A percentile compares a stretch with the other conserved stretches of the same genome.
Conservation (phyloP, 1,140 invertebrate genomes). For the Cydia strobilella region DNA sequence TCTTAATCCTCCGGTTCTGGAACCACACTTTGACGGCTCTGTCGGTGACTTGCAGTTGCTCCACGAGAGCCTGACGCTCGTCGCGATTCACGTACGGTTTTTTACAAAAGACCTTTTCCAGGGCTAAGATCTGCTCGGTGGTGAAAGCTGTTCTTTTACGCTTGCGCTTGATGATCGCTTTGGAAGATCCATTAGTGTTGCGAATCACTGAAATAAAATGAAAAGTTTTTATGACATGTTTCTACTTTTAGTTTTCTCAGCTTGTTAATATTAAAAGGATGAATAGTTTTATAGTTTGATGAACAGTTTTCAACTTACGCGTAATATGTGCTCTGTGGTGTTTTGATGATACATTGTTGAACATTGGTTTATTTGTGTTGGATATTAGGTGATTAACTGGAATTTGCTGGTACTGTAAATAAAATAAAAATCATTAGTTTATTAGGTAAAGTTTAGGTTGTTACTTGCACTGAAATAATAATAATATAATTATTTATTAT, state of each 20-base stretch:
- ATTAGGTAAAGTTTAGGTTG: not conserved
- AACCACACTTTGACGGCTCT: slow-evolving; percentile 64
- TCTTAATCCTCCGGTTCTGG: slow-evolving; percentile 56
- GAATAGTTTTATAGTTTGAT: not conserved
- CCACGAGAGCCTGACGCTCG: slow-evolving; percentile 45
- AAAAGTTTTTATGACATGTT: not conserved
- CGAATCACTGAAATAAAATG: slow-evolving; percentile 25
- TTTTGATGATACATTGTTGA: not conserved
- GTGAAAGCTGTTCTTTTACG: slow-evolving; percentile 54
- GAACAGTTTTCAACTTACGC: slow-evolving; percentile 16
- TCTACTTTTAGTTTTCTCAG: not conserved
- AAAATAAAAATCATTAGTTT: not conserved
- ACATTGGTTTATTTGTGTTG: not conserved
- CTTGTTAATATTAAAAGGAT: not conserved
- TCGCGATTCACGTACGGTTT: slow-evolving; percentile 49
- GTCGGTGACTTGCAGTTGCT: slow-evolving; percentile 52
- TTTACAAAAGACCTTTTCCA: slow-evolving; percentile 55
- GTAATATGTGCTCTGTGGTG: slow-evolving; percentile 20
- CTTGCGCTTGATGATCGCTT: slow-evolving; percentile 48
- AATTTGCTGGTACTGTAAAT: not conserved
- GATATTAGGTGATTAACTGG: not conserved
- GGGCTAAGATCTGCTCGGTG: slow-evolving; percentile 54
- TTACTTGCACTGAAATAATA: not conserved
- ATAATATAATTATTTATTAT: not conserved
- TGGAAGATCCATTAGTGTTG: slow-evolving; percentile 32